Percentiles rank a stretch among this genome's conserved stretches.
phyloP scores from a whole-genome alignment of 2,888 invertebrate genomes.

The Lepidochitona cinerea region DNA sequence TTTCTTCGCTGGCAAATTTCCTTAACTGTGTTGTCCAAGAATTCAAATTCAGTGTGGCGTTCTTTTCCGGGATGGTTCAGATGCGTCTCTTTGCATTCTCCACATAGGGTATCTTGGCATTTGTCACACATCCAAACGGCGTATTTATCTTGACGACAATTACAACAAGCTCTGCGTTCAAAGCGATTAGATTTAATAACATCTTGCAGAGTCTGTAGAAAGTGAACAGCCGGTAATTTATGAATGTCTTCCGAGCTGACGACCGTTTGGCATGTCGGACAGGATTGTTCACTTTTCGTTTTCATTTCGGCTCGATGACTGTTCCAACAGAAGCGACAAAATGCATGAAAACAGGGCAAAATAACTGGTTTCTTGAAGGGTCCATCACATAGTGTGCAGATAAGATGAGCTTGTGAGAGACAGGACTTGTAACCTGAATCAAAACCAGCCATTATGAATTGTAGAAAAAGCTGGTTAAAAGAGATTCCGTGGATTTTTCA shows the following conservation, averaged over 20 bases:
- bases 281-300: not conserved
- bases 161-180: not conserved
- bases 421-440: not conserved
- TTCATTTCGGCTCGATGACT: not conserved
- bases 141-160: not conserved
- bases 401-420: not conserved
- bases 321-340: not conserved
- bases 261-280: not conserved
- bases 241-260: not conserved
- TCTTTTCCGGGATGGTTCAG: not conserved
- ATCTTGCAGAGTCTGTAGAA: not conserved
- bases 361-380: not conserved
- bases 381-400: not conserved
- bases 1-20: not conserved
- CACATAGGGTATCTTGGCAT: not conserved
- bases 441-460: not conserved
- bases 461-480: no score
- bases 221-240: not conserved
- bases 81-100: not conserved
- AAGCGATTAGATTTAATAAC: slow-evolving; percentile 4
- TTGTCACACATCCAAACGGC: not conserved
- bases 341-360: not conserved
- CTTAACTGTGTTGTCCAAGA: not conserved
- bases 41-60: not conserved
- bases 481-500: no score